phyloP scores from a whole-genome alignment of 2,797 vertebrate genomes.

The Chaunax sp. region DNA sequence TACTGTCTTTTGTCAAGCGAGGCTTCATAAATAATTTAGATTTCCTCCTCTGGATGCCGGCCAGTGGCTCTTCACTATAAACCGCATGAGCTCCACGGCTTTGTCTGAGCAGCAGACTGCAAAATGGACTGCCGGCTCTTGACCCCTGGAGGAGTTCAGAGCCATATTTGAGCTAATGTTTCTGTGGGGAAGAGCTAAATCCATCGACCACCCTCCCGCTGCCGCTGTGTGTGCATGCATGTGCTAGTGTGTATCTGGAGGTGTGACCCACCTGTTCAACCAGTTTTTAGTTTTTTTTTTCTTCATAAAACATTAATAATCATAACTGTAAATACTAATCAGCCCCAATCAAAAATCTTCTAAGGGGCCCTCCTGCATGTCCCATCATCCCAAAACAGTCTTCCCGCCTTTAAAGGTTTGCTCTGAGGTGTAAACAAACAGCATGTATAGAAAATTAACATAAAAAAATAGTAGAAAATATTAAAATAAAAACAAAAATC shows the following conservation, averaged over 20 bases:
- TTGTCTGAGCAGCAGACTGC: slow-evolving; percentile 55
- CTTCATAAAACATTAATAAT: too few species aligned
- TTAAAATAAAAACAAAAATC: too few species aligned
- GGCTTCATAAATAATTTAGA: slow-evolving; percentile 74
- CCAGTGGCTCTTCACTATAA: slow-evolving; percentile 60
- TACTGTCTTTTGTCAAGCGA: slow-evolving; percentile 66
- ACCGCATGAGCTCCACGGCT: slow-evolving; percentile 39
- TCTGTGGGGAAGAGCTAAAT: slow-evolving; percentile 77
- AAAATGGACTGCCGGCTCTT: slow-evolving; percentile 76
- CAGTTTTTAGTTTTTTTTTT: too few species aligned
- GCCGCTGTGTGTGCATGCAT: background rate
- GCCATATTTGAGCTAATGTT: slow-evolving; percentile 80
- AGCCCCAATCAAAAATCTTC: too few species aligned
- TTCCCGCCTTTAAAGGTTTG: too few species aligned
- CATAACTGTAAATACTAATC: too few species aligned
- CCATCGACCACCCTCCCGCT: slow-evolving; percentile 77
- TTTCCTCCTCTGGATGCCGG: slow-evolving; percentile 72
- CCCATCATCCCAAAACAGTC: too few species aligned
- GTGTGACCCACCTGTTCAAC: background rate
- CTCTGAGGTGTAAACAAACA: too few species aligned
- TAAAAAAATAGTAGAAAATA: too few species aligned
- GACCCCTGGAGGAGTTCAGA: slow-evolving; percentile 81
- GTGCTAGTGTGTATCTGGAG: background rate
- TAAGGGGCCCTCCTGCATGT: too few species aligned
- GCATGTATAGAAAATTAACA: too few species aligned